These are phyloP conservation scores for Sarcophaga subvicina DNA, from an alignment of 2,888 invertebrate genomes.

Conservation along the genomic window DNA sequence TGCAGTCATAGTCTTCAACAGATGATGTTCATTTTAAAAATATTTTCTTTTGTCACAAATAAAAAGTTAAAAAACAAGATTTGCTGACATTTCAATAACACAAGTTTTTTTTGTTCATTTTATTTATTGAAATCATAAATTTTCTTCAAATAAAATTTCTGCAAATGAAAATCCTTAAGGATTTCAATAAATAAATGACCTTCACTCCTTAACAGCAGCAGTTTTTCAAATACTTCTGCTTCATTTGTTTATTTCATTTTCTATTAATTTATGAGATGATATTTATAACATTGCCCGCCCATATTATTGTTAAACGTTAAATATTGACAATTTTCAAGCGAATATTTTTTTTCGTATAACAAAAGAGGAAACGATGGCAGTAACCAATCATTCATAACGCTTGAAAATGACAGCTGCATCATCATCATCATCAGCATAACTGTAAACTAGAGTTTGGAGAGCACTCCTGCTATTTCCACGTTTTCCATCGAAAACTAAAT, in stretches of 20 bases:
- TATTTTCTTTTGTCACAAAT: too few species aligned
- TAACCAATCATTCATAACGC: conserved; percentile 63
- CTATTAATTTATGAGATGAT: conserved; percentile 78
- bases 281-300: conserved; percentile 73
- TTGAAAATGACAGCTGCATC: conserved; percentile 68
- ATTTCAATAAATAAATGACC: conserved; percentile 23
- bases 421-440: conserved; percentile 66
- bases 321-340: conserved; percentile 24
- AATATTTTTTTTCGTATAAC: conserved; percentile 16
- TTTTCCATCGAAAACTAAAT: background rate
- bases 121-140: conserved; percentile 11
- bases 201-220: background rate
- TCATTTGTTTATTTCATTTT: background rate
- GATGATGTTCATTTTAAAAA: too few species aligned
- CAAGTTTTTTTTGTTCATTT: background rate
- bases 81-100: background rate
- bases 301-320: conserved; percentile 30
- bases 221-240: background rate
- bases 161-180: background rate
- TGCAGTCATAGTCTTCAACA: too few species aligned
- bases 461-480: background rate
- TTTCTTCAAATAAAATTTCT: background rate
- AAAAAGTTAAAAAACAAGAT: too few species aligned
- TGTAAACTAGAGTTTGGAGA: conserved; percentile 51
- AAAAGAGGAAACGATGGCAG: conserved; percentile 41